Base-by-base conservation (phyloP, 2,888 invertebrate species). In the Zaprionus obscuricornis region DNA sequence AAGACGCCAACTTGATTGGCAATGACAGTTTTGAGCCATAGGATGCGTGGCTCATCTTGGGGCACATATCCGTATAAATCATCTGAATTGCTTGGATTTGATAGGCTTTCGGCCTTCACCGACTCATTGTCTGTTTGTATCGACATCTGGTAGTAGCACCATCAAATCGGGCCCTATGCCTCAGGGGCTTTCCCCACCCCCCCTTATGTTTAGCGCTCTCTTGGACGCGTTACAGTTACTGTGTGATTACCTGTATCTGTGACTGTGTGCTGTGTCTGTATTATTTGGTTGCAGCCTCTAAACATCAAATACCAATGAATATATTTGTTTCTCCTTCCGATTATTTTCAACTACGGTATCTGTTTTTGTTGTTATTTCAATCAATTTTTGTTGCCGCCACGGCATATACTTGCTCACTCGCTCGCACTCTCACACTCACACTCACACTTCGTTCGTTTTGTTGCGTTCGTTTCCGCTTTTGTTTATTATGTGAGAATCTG, bases 21-120 rank as follows among this genome's bases (percentile, higher is more conserved):
- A 20, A 95, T 92, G 56, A 92, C 92, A 1, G 94, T 92, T 85
- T 93, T 93, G 20, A 96, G 91, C 96, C 96, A 96, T 69, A 92
- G 90, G 13, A 94, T 88, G 46, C 95, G 92, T 18, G 91, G 92
- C 78, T 94, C 94, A 42, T 87, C 88, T 2, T 76, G 63, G 40
- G 17, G 52, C 4, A 66, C 29, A 8, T 54, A 56, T 1, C 34
- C 54, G 0, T 33, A 22, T 1, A 62, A 46, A 3, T 7, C 3
- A 6, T 34, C 43, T 5, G 8, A 45, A 17, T 17, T 29, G 13
- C 22, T 57, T 1, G 7, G 50, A 1, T 6, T 20, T 14, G 45
- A 29, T n/a, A 1, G 11, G 24, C 10, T 29, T 3, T 3, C 37
- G 22, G 52, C 34, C 16, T 34, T 62, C 1, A 6, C 36, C 18